These are phyloP conservation scores for Palythoa grandiflora DNA, from an alignment of 92 coral and sea anemone genomes.

Conservation along the genomic window DNA sequence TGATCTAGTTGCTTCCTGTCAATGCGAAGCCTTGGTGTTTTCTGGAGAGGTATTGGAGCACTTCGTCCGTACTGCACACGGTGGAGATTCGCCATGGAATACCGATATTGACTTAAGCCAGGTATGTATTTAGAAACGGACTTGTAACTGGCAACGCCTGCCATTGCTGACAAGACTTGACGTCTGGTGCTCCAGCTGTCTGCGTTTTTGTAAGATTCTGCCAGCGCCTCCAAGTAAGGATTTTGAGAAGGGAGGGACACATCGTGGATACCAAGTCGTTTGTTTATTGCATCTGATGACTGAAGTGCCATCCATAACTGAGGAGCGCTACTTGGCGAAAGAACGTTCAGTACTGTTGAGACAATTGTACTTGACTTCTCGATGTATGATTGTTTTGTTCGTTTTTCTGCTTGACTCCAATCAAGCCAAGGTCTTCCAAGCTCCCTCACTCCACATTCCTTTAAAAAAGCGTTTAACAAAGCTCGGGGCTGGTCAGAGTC, in stretches of 20 bases:
- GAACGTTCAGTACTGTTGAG: constrained; percentile 8
- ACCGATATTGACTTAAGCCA: constrained; percentile 23
- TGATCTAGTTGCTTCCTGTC: constrained; percentile 11
- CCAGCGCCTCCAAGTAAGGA: constrained; percentile 30
- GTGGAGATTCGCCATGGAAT: constrained; percentile 32
- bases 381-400: neutral
- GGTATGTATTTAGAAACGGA: constrained; percentile 26
- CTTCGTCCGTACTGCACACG: constrained; percentile 11
- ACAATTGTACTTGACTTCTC: neutral
- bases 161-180: constrained; percentile 18
- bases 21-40: constrained; percentile 21
- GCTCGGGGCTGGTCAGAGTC: neutral
- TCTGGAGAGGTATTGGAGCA: neutral
- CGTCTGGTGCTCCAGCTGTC: constrained; percentile 27
- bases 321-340: constrained; percentile 16
- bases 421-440: constrained; percentile 12
- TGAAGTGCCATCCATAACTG: constrained; percentile 32
- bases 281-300: constrained; percentile 7
- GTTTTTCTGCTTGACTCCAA: constrained; percentile 11
- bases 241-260: constrained; percentile 2
- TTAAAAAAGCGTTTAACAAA: neutral
- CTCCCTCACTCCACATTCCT: neutral
- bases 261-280: neutral
- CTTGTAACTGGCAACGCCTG: constrained; percentile 31
- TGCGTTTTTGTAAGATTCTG: constrained; percentile 14